Evolutionary conservation across 2,113 vertebrate genomes (phyloP).

Genomic region (Eudyptes chrysolophus): DNA sequence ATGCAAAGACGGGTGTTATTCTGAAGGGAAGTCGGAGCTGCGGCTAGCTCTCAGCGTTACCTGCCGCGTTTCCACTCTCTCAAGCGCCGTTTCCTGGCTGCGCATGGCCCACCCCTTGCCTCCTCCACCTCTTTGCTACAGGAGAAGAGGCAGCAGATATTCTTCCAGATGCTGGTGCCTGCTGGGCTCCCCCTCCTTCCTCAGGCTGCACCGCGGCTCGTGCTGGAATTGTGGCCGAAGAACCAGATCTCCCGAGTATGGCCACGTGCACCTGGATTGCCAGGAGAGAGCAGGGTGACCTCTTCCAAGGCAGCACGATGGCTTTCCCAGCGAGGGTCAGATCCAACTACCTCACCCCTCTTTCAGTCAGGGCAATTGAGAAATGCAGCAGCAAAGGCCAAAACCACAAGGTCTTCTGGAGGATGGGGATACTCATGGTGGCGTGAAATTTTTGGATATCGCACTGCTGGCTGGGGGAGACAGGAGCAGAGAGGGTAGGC

Average conservation of each 20-base stretch:
- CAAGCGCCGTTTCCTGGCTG: not conserved
- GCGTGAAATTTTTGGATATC: not conserved
- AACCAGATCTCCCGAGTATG: not conserved
- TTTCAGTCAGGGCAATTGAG: not conserved
- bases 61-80: not conserved
- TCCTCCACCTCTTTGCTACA: not conserved
- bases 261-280: not conserved
- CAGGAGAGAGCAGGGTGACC: not conserved
- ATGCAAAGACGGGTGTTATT: not conserved
- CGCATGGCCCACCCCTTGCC: not conserved
- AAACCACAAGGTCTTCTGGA: not conserved
- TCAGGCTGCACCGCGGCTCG: fast-evolving
- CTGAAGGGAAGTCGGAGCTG: not conserved
- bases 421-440: not conserved
- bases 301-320: not conserved
- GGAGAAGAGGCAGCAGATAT: not conserved
- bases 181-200: not conserved
- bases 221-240: not conserved
- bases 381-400: not conserved
- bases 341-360: not conserved
- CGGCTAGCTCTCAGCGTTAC: fast-evolving
- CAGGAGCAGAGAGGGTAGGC: not conserved
- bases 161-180: not conserved
- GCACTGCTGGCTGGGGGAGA: not conserved
- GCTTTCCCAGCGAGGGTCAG: not conserved